Base-by-base conservation (phyloP, 2,113 vertebrate genomes). In the Anolis sagrei region DNA sequence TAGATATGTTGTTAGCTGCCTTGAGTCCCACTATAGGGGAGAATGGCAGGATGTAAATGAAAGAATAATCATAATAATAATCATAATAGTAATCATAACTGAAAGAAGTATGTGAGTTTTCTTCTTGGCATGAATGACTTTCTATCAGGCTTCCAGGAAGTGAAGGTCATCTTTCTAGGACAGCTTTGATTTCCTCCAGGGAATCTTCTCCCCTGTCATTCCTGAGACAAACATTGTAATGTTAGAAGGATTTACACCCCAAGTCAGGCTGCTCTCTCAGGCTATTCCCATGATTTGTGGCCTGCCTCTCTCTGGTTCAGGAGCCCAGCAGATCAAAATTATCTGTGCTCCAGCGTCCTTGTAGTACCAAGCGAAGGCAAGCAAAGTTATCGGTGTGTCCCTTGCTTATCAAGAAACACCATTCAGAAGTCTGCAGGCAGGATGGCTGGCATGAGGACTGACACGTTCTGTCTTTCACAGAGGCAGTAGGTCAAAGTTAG, bases 381-480 rank as follows among this genome's bases (percentile, higher is more conserved):
- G 1, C 62, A 9, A 44, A 5, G 62, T 2, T 48, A 51, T 91
- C 48, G 14, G 0, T 62, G 51, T 84, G 64, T 79, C 19, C 80
- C 69, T 85, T 77, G 79, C 69, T 92, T 82, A 84, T 54, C 18
- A 72, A 70, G 36, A 83, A 81, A 88, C 85, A 76, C 69, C 83
- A 25, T 14, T 74, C 72, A 6, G 8, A 36, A 86, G 29, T 19
- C 36, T 34, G 19, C 58, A 25, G 21, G 13, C 58, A 36, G 2
- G 1, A 44, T 16, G 18, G 16, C 14, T 18, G 54, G 16, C 54
- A 58, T 14, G 14, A 14, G 16, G 51, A 54, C 61, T 64, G 61
- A 19, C 61, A 19, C 21, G 5, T 3, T 0, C 1, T 82, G 1
- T 61, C 34, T 36, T 72, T 1, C 10, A 0, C 2, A 61, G 68